phyloP scores from a whole-genome alignment of 1,140 invertebrate species.

The Meloidogyne exigua region DNA sequence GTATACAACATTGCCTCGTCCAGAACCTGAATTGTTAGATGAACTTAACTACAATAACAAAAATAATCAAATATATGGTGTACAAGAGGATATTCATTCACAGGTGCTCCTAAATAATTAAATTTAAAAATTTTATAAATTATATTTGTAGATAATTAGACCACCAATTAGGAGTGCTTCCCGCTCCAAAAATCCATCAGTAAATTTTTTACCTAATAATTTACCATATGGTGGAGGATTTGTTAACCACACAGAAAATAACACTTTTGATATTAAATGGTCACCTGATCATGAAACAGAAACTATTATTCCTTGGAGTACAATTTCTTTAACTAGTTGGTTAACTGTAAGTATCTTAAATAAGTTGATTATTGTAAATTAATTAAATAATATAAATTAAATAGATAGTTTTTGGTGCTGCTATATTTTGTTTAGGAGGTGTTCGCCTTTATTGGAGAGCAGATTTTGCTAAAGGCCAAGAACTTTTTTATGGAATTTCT shows the following conservation, averaged over 20 bases:
- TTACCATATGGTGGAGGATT: background rate
- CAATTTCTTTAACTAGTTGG: constrained; percentile 18
- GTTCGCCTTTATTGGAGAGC: constrained; percentile 26
- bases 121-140: constrained; percentile 8
- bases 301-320: constrained; percentile 20
- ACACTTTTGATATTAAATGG: constrained; percentile 5
- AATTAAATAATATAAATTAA: background rate
- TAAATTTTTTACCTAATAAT: constrained; percentile 8
- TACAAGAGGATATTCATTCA: constrained; percentile 4
- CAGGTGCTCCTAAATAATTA: background rate
- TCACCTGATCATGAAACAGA: constrained; percentile 7
- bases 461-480: constrained; percentile 29
- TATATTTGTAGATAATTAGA: background rate
- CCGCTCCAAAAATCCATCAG: constrained; percentile 21
- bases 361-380: no score
- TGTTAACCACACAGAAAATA: constrained; percentile 1
- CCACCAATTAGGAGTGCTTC: constrained; percentile 9
- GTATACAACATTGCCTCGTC: constrained; percentile 45
- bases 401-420: constrained; percentile 25
- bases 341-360: constrained; percentile 20
- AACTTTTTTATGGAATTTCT: constrained; percentile 38
- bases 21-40: constrained; percentile 35
- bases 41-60: constrained; percentile 4
- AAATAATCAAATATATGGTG: constrained; percentile 13
- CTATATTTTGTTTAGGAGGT: constrained; percentile 25